Conservation (phyloP, 1,140 invertebrate species). For the Lasioglossum albipes region DNA sequence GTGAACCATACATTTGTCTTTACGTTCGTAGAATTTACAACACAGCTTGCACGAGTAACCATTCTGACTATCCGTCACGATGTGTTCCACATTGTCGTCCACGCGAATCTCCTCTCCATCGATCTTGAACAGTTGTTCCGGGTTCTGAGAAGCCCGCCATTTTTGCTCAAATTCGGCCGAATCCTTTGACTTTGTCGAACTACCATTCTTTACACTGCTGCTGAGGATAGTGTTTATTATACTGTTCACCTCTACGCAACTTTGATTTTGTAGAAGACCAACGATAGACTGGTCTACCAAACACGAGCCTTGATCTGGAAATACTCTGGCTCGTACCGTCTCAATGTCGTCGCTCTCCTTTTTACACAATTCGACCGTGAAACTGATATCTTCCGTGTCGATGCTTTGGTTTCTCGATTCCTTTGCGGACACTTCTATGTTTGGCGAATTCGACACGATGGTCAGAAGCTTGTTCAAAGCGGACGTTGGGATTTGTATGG, state of each 20-base stretch:
- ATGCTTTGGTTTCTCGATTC: slow-evolving; percentile 72
- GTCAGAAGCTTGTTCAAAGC: slow-evolving; percentile 76
- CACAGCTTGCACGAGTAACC: slow-evolving; percentile 76
- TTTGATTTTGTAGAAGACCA: slow-evolving; percentile 70
- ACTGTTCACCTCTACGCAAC: slow-evolving; percentile 69
- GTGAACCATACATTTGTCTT: slow-evolving; percentile 81
- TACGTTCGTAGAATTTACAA: slow-evolving; percentile 75
- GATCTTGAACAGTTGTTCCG: slow-evolving; percentile 75
- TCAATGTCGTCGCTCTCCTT: slow-evolving; percentile 67
- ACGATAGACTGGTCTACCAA: slow-evolving; percentile 75
- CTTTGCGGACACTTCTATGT: slow-evolving; percentile 76
- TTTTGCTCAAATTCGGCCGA: slow-evolving; percentile 70
- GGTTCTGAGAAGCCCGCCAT: slow-evolving; percentile 69
- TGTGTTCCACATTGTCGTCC: slow-evolving; percentile 76
- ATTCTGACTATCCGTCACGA: slow-evolving; percentile 69
- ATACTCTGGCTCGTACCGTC: slow-evolving; percentile 75
- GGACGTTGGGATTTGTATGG: slow-evolving; percentile 76
- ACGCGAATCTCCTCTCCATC: slow-evolving; percentile 78
- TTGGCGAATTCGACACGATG: slow-evolving; percentile 71
- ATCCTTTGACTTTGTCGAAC: slow-evolving; percentile 65
- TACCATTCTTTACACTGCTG: slow-evolving; percentile 54
- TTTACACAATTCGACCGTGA: slow-evolving; percentile 75
- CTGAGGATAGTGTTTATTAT: slow-evolving; percentile 72
- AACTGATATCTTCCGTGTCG: slow-evolving; percentile 77
- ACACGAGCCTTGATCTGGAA: slow-evolving; percentile 77